Evolutionary conservation across 1,140 invertebrate genomes (phyloP).

Genomic region (Pemphigus obesinymphae): DNA sequence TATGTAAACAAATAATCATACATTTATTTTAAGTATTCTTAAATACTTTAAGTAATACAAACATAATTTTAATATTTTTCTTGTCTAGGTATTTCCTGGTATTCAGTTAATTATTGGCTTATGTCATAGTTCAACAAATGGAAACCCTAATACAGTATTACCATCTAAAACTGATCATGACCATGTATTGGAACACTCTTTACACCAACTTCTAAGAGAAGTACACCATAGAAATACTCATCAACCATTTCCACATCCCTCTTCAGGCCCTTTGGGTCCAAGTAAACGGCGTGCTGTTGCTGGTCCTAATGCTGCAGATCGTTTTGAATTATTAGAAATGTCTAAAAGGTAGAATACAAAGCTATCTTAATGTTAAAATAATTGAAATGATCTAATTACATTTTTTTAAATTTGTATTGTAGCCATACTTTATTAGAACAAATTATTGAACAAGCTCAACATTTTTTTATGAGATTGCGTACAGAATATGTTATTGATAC

Average conservation of each 20-base stretch:
- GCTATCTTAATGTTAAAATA: background rate
- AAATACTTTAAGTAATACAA: conserved; percentile 16
- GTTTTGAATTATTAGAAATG: conserved; percentile 82
- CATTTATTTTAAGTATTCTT: background rate
- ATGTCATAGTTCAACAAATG: conserved; percentile 67
- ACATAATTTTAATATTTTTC: background rate
- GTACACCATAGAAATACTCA: conserved; percentile 89
- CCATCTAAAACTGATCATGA: conserved; percentile 77
- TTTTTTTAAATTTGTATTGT: too few species aligned
- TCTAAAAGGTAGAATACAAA: conserved; percentile 60
- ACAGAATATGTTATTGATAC: conserved; percentile 92
- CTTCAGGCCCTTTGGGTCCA: conserved; percentile 83
- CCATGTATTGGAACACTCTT: conserved; percentile 90
- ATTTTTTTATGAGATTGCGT: conserved; percentile 84
- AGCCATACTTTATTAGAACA: conserved; percentile 86
- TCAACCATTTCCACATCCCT: conserved; percentile 89
- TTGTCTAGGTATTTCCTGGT: conserved; percentile 75
- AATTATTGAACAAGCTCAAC: conserved; percentile 92
- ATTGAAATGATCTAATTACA: background rate
- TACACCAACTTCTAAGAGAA: conserved; percentile 88
- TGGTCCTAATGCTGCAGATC: conserved; percentile 81
- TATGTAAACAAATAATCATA: conserved; percentile 52
- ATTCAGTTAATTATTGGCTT: conserved; percentile 79
- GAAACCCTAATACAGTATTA: conserved; percentile 50
- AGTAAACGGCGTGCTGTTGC: conserved; percentile 83